phyloP scores from a whole-genome alignment of 2,797 vertebrate genomes.

The Carapus acus region DNA sequence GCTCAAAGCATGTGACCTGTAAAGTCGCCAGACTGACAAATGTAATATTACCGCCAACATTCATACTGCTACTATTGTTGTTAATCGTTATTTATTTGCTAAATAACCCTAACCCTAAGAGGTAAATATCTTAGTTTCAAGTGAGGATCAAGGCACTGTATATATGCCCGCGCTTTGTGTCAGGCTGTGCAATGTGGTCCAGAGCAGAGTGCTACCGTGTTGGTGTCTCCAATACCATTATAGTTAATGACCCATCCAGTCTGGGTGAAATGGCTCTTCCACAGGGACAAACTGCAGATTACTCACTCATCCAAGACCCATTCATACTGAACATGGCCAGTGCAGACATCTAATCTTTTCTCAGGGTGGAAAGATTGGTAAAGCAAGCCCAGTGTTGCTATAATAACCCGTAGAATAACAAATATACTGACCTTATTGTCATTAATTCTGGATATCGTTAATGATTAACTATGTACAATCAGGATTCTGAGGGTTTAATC shows the following conservation, averaged over 20 bases:
- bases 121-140: slow-evolving; percentile 11
- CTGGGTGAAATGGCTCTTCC: slow-evolving; percentile 87
- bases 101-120: slow-evolving; percentile 15
- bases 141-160: slow-evolving; percentile 2
- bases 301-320: slow-evolving; percentile 82
- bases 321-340: slow-evolving; percentile 75
- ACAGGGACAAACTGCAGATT: slow-evolving; percentile 67
- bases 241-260: slow-evolving; percentile 93
- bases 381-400: slow-evolving; percentile 13
- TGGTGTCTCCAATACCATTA: slow-evolving; percentile 82
- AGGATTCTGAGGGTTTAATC: no score
- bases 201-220: slow-evolving; percentile 35
- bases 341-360: slow-evolving; percentile 58
- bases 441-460: slow-evolving; percentile 4
- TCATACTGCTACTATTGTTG: no score
- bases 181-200: slow-evolving; percentile 27
- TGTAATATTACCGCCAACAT: no score
- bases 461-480: no score
- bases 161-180: slow-evolving; percentile 12
- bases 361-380: slow-evolving; percentile 5
- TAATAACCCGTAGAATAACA: slow-evolving; percentile 11
- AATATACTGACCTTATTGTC: background rate
- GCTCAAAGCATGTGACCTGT: slow-evolving; percentile 12
- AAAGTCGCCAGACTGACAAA: no score
- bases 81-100: background rate